Percentiles rank a stretch among this genome's conserved stretches.
Conservation (phyloP, 1,140 invertebrate genomes). For the Antheraea mylitta region DNA sequence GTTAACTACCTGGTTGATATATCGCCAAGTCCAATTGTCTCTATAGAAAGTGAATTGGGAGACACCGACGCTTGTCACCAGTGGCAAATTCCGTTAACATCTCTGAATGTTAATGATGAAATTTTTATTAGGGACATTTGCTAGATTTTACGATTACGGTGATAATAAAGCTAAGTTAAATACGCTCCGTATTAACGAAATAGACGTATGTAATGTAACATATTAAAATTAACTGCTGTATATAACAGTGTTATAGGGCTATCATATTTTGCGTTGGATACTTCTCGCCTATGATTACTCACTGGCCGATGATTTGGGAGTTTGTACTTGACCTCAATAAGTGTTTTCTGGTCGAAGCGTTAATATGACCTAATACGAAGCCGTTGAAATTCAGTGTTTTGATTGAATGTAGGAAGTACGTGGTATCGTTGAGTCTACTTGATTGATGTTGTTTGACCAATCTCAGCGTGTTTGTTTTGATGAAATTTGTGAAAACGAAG, state of each 20-base stretch:
- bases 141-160: slow-evolving; percentile 33
- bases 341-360: neutral
- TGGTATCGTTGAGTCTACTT: neutral
- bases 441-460: neutral
- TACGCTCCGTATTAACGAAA: slow-evolving; percentile 30
- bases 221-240: slow-evolving; percentile 39
- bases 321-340: slow-evolving; percentile 2
- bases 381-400: neutral
- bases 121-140: slow-evolving; percentile 37
- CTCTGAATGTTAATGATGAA: slow-evolving; percentile 6
- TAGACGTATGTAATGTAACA: slow-evolving; percentile 37
- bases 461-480: neutral
- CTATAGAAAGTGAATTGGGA: too few relatives aligned
- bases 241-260: slow-evolving; percentile 18
- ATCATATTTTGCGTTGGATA: slow-evolving; percentile 3
- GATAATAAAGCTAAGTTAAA: slow-evolving; percentile 37
- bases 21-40: too few relatives aligned
- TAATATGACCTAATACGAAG: neutral
- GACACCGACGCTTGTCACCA: neutral
- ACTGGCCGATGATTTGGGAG: neutral
- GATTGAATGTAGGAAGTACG: neutral
- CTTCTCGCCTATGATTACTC: neutral
- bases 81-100: neutral
- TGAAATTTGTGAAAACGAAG: neutral
- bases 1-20: too few relatives aligned